Base-by-base conservation (phyloP, 2,888 invertebrate genomes). In the Nysson spinosus region DNA sequence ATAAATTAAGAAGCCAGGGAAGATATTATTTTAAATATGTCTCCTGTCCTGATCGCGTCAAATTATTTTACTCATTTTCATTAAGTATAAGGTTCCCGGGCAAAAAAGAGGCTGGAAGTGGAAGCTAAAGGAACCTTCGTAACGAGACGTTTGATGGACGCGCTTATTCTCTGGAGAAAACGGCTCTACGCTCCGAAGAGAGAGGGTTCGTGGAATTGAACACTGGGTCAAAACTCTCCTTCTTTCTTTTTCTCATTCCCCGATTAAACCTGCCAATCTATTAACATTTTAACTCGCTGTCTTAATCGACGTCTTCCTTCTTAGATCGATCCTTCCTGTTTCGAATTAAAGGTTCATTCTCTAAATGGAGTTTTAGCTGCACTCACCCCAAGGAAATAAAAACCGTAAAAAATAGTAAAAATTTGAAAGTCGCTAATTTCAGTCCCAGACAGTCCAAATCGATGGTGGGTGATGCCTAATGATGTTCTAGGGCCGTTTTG, bases 111-210 rank as follows among this genome's bases (percentile, higher is more conserved):
- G 64, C 69, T 57, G 55, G 40, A 26, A 44, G 50, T 64, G 35
- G 32, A 58, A 44, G 57, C 26, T 54, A 60, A 50, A 39, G 61
- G 40, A 52, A 64, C 62, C 57, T 49, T 66, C 72, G 73, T 85
- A 85, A 85, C 82, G 79, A 85, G 85, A 85, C 85, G 77, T 85
- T 84, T 85, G 85, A 85, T 73, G 74, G 85, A 85, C 85, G 81
- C 77, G 80, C 78, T 82, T 83, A 83, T 84, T 83, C 84, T 83
- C 83, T 57, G 69, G 84, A 82, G 84, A 65, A 76, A 72, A 71
- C 71, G 58, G 62, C 61, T 75, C n/a, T 54, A 63, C 37, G 52
- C 46, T 32, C 24, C 51, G 46, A 32, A 39, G 20, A 7, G 43
- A 56, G 57, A 50, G 54, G 67, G 66, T 61, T 73, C 77, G 78